phyloP scores from a whole-genome alignment of 2,888 invertebrate species.

The Chymomyza amoena region DNA sequence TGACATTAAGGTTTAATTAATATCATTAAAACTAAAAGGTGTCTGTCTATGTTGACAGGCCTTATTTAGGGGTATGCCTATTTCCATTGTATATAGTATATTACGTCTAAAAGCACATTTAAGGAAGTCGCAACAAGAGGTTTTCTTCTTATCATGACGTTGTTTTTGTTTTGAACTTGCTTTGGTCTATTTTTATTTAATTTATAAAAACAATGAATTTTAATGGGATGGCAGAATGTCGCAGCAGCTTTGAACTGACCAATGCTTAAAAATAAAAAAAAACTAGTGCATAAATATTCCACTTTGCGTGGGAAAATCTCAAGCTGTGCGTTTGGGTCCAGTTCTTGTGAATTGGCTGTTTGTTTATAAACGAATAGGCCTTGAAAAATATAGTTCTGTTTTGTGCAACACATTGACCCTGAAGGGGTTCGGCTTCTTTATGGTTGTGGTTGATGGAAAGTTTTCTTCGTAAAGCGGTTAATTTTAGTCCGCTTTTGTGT shows the following conservation, averaged over 20 bases:
- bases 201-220: background rate
- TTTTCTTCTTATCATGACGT: background rate
- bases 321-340: background rate
- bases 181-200: background rate
- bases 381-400: background rate
- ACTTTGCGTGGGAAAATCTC: conserved; percentile 3
- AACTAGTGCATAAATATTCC: background rate
- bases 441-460: background rate
- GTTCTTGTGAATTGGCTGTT: background rate
- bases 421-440: background rate
- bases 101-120: background rate
- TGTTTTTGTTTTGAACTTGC: background rate
- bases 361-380: background rate
- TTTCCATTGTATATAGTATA: background rate
- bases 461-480: too few relatives aligned
- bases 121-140: background rate
- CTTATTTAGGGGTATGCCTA: background rate
- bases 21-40: background rate
- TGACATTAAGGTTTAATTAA: background rate
- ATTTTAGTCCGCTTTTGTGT: too few relatives aligned
- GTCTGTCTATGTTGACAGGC: background rate
- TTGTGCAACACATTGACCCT: background rate
- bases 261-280: background rate
- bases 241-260: background rate
- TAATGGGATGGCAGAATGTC: background rate